Evolutionary conservation across 2,797 vertebrate genomes (phyloP).

Genomic region (Tachyglossus aculeatus): DNA sequence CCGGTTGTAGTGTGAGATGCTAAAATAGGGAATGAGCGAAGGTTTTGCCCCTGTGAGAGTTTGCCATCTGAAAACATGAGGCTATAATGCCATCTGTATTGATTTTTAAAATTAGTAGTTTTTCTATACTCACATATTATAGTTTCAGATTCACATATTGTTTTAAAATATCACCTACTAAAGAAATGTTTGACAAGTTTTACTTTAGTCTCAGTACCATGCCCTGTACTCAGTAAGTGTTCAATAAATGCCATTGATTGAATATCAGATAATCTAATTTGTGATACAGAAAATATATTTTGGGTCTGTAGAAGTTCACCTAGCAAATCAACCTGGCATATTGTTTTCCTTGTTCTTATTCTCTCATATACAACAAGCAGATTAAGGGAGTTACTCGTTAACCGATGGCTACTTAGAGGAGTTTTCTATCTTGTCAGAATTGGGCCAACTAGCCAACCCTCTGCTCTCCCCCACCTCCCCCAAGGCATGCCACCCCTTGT

Average conservation of each 20-base stretch:
- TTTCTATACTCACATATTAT: not conserved
- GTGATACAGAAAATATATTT: not conserved
- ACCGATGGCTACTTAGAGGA: not conserved
- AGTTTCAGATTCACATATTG: not conserved
- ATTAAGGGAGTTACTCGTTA: not conserved
- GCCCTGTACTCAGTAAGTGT: too few relatives aligned
- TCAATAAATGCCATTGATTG: too few relatives aligned
- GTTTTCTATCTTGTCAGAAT: not conserved
- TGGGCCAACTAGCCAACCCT: not conserved
- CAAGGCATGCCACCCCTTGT: not conserved
- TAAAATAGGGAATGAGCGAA: too few relatives aligned
- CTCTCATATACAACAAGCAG: too few relatives aligned
- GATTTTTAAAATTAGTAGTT: not conserved
- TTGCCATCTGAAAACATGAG: too few relatives aligned
- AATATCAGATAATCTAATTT: conserved; percentile 9
- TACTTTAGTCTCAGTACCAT: too few relatives aligned
- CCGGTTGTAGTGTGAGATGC: too few relatives aligned
- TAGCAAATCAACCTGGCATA: not conserved
- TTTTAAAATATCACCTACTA: too few relatives aligned
- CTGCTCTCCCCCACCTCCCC: not conserved
- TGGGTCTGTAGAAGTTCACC: conserved; percentile 14
- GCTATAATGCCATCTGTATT: too few relatives aligned
- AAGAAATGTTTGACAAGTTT: too few relatives aligned
- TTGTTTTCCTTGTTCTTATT: too few relatives aligned
- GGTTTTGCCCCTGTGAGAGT: too few relatives aligned